Percentiles rank a stretch among this genome's conserved stretches.
Conservation (phyloP, 1,140 invertebrate species). For the Leptopilina boulardi region DNA sequence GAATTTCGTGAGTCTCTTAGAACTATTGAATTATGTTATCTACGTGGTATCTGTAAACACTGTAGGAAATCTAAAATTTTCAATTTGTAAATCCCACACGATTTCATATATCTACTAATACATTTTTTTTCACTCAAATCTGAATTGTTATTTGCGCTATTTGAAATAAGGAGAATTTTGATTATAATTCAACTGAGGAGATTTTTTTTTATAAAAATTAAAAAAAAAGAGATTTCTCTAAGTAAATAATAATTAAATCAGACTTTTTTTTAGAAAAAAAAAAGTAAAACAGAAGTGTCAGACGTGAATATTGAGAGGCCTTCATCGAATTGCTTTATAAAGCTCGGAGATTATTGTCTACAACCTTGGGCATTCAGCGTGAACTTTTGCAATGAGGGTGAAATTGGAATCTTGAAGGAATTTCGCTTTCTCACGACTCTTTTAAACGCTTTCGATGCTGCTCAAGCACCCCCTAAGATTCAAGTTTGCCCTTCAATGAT, state of each 20-base stretch:
- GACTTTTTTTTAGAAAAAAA: too few species aligned
- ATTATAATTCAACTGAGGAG: neutral
- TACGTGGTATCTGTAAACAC: neutral
- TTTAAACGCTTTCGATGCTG: constrained; percentile 16
- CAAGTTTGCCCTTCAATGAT: constrained; percentile 8
- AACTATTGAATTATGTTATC: constrained; percentile 7
- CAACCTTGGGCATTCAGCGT: neutral
- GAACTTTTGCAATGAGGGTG: constrained; percentile 4
- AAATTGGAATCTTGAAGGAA: constrained; percentile 17
- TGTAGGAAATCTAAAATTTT: neutral
- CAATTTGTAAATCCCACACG: neutral
- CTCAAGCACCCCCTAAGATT: neutral
- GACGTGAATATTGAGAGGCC: constrained; percentile 16
- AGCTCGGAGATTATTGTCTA: constrained; percentile 2
- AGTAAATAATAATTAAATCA: too few species aligned
- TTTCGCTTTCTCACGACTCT: constrained; percentile 16
- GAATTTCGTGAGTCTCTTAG: neutral
- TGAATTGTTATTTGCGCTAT: too few species aligned
- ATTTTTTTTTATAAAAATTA: neutral
- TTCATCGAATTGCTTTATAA: constrained; percentile 10
- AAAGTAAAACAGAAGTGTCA: neutral
- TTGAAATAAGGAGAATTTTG: too few species aligned
- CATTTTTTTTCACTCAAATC: too few species aligned
- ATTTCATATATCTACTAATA: neutral
- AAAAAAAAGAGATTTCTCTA: too few species aligned